Conservation (phyloP, 2,113 vertebrate species). For the Coryphaenoides rupestris region DNA sequence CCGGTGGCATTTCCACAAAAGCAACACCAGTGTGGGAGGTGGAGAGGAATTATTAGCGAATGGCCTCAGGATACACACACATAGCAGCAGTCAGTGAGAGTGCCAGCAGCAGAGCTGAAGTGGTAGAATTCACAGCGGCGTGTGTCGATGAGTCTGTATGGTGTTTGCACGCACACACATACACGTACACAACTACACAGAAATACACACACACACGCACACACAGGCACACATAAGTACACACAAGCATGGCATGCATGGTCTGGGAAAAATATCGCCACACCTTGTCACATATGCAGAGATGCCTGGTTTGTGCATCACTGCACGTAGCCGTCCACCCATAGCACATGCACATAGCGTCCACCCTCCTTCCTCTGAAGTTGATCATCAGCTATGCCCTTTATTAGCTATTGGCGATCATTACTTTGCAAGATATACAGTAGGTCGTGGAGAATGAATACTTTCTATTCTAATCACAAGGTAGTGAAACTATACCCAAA, state of each 20-base stretch:
- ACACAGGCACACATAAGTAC: neutral
- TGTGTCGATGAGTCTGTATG: slow-evolving; percentile 3
- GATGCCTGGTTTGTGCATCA: too few species aligned
- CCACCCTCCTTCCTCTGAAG: neutral
- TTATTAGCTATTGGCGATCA: too few species aligned
- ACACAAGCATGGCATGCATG: neutral
- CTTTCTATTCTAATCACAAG: too few species aligned
- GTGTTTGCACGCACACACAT: neutral
- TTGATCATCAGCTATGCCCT: neutral
- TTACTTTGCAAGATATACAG: too few species aligned
- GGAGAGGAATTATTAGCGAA: slow-evolving; percentile 29
- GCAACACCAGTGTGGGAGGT: slow-evolving; percentile 20
- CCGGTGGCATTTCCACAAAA: slow-evolving; percentile 24
- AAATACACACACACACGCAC: neutral
- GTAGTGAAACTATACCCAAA: too few species aligned
- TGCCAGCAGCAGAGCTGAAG: slow-evolving; percentile 18
- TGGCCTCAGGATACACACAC: slow-evolving; percentile 27
- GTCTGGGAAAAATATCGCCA: too few species aligned
- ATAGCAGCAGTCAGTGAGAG: slow-evolving; percentile 5
- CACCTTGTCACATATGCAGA: too few species aligned
- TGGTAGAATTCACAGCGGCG: slow-evolving; percentile 19
- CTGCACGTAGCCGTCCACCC: neutral
- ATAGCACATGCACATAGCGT: neutral
- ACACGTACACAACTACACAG: neutral
- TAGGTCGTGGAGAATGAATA: too few species aligned